Conservation (phyloP, 2,888 invertebrate genomes). For the Esperia sulphurella region DNA sequence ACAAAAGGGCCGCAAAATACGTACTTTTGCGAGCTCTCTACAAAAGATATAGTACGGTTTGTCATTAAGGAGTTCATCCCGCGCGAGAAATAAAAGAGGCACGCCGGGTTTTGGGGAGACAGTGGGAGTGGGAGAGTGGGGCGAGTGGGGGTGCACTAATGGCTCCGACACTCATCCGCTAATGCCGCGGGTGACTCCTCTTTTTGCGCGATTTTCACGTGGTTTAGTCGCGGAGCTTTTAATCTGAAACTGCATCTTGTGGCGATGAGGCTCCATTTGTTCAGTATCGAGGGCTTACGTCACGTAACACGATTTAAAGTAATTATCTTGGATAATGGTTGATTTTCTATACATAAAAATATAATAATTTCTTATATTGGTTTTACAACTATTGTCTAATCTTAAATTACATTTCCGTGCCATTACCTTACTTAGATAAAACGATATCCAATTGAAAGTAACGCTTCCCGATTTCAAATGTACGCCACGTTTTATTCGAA, state of each 20-base stretch:
- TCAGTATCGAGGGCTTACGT: constrained; percentile 7
- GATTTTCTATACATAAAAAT: too few species aligned
- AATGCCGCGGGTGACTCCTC: constrained; percentile 79
- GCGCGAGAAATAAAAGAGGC: constrained; percentile 79
- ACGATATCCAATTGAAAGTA: too few species aligned
- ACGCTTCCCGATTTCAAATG: too few species aligned
- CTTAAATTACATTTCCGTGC: too few species aligned
- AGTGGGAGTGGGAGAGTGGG: constrained; percentile 32
- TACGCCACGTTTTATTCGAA: too few species aligned
- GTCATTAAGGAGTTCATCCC: constrained; percentile 80
- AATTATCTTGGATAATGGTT: too few species aligned
- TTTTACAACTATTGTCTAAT: too few species aligned
- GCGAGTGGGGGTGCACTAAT: constrained; percentile 62
- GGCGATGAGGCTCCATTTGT: constrained; percentile 54
- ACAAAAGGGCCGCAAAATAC: constrained; percentile 79
- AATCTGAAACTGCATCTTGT: constrained; percentile 73
- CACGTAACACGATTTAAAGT: not conserved
- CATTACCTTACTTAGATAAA: too few species aligned
- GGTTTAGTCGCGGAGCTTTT: constrained; percentile 76
- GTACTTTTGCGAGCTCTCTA: constrained; percentile 78
- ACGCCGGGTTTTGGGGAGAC: constrained; percentile 58
- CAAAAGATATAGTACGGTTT: constrained; percentile 80
- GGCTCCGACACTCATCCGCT: constrained; percentile 79
- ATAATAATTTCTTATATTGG: too few species aligned
- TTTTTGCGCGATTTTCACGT: constrained; percentile 79